Base-by-base conservation (phyloP, 2,888 invertebrate species). In the Drosophila nigricruria region DNA sequence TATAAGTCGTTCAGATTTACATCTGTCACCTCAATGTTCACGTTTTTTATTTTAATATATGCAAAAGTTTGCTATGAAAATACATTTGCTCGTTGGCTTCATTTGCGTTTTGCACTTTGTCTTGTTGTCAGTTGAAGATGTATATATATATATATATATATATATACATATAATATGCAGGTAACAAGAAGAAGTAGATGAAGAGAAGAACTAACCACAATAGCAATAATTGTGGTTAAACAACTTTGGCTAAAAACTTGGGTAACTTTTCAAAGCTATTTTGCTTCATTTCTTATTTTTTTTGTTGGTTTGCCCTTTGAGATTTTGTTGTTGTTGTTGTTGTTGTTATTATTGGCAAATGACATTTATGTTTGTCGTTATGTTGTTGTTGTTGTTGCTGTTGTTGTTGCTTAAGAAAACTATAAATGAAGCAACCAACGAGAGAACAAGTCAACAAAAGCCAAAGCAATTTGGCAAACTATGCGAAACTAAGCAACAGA, bases 401-500 rank as follows among this genome's bases (percentile, higher is more conserved):
- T 40, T 65, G 62, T 25, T 65, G 53, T 38, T 79, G 49, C 42
- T 32, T 61, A 70, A 58, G 47, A 62, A 67, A 70, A 68, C 75
- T 62, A 49, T 49, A 72, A 72, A 77, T 72, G 67, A 70, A 78
- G 71, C 67, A 68, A 71, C 67, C 74, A 72, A 68, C 68, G 43
- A 49, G 58, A 72, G 47, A 18, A 62, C 54, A 71, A 77, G 71
- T 71, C 71, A 70, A 71, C 70, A 81, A 66, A 68, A 77, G 70
- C 66, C 64, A 66, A 67, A 74, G 61, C 74, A 77, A 81, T 74
- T 81, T 81, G 78, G 62, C 71, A 81, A 79, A 77, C 74, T 74
- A 79, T 73, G 70, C 43, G 62, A 45, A 50, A 45, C 43, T 38
- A 40, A 64, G 61, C 76, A 43, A 56, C 42, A 38, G 58, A 50